Conservation (phyloP, 2,888 invertebrate genomes). For the Campoplex capitator region DNA sequence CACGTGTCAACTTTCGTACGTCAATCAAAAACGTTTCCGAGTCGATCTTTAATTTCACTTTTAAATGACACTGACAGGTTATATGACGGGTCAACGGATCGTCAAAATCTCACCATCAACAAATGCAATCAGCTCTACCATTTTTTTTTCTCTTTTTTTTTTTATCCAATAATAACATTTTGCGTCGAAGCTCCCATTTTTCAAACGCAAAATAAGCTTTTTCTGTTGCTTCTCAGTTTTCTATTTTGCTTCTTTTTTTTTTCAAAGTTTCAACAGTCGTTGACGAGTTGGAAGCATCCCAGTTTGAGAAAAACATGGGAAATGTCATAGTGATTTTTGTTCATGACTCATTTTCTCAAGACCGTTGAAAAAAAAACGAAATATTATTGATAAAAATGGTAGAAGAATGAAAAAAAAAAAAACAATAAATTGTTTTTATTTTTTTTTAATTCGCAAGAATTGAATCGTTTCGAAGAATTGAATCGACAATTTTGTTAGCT, state of each 20-base stretch:
- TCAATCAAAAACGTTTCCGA: not conserved
- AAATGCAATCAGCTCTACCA: not conserved
- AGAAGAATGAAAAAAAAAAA: not conserved
- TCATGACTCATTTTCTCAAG: too few relatives aligned
- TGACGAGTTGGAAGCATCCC: not conserved
- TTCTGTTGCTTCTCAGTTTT: not conserved
- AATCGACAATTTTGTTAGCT: too few relatives aligned
- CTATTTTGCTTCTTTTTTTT: not conserved
- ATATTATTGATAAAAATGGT: not conserved
- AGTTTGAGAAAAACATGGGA: not conserved
- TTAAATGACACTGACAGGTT: slow-evolving; percentile 2
- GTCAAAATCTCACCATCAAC: not conserved
- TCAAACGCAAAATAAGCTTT: not conserved
- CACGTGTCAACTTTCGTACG: slow-evolving; percentile 7
- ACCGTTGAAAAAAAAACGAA: too few relatives aligned
- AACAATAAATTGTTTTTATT: not conserved
- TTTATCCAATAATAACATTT: not conserved
- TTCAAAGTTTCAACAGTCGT: not conserved
- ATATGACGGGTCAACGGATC: not conserved
- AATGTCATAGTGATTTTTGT: not conserved
- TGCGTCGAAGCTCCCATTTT: not conserved
- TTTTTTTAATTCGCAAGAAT: too few relatives aligned
- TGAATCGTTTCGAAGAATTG: too few relatives aligned
- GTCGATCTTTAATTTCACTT: slow-evolving; percentile 8
- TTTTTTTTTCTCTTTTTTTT: not conserved